These are phyloP conservation scores for Deilephila elpenor DNA, from an alignment of 2,888 invertebrate genomes.

Conservation along the genomic window DNA sequence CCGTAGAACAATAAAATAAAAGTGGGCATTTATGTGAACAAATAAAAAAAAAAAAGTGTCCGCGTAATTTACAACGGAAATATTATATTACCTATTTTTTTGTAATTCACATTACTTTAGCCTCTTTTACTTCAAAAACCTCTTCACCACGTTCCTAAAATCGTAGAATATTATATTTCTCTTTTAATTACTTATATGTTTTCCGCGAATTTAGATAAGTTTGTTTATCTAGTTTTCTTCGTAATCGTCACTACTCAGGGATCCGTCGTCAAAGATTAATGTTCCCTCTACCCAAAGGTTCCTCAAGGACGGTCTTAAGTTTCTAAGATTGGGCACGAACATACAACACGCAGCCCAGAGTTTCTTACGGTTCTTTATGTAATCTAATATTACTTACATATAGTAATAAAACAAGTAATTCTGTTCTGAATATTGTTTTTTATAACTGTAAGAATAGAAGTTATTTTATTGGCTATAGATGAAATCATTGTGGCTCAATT, in stretches of 20 bases:
- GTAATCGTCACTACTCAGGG: conserved; percentile 16
- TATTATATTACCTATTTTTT: too few species aligned
- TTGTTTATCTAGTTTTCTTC: conserved; percentile 11
- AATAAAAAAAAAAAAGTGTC: too few species aligned
- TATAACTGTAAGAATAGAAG: too few species aligned
- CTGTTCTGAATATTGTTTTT: not conserved
- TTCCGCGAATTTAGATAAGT: not conserved
- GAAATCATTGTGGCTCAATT: too few species aligned
- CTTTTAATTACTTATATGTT: not conserved
- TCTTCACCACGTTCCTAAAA: too few species aligned
- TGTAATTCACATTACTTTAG: too few species aligned
- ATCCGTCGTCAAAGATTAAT: conserved; percentile 24
- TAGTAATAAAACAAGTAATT: not conserved
- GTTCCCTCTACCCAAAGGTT: conserved; percentile 3
- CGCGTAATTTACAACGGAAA: too few species aligned
- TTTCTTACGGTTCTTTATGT: not conserved
- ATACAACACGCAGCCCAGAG: conserved; percentile 6
- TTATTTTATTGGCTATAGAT: too few species aligned
- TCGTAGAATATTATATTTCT: not conserved
- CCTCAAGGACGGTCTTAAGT: conserved; percentile 20
- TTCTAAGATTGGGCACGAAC: conserved; percentile 17
- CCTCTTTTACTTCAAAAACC: too few species aligned
- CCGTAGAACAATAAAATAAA: too few species aligned
- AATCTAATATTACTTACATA: not conserved
- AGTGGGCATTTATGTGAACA: too few species aligned